Conservation (phyloP, 2,113 vertebrate genomes). For the Phyllopteryx taeniolatus region DNA sequence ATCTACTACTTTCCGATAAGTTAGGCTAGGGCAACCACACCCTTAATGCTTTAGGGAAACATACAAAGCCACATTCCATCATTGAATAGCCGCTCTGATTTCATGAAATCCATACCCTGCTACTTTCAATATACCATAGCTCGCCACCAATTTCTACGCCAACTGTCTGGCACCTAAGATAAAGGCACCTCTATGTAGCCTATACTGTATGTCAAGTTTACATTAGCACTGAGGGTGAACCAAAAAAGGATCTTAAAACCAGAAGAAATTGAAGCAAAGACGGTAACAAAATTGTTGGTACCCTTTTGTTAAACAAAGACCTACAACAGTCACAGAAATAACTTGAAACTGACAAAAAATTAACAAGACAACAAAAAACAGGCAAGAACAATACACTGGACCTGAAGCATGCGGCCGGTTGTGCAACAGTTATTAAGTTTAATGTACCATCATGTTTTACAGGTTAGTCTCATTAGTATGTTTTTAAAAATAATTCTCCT, state of each 20-base stretch:
- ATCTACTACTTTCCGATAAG: not conserved
- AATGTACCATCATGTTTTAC: not conserved
- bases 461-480: not conserved
- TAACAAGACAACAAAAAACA: not conserved
- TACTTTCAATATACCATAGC: not conserved
- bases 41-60: not conserved
- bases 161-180: not conserved
- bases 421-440: not conserved
- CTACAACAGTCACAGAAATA: not conserved
- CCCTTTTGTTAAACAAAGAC: not conserved
- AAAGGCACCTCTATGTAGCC: not conserved
- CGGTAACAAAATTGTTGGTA: not conserved
- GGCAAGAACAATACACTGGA: not conserved
- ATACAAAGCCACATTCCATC: not conserved
- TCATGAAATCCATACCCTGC: not conserved
- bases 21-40: not conserved
- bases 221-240: not conserved
- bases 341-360: not conserved
- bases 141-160: not conserved
- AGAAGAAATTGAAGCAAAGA: not conserved
- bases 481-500: not conserved
- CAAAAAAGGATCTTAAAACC: not conserved
- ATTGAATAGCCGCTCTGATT: constrained; percentile 7
- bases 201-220: not conserved
- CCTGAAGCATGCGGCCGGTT: not conserved